Percentiles rank a stretch among this genome's conserved stretches.
phyloP scores from a whole-genome alignment of 1,140 invertebrate genomes.

The Drosophila nasuta region DNA sequence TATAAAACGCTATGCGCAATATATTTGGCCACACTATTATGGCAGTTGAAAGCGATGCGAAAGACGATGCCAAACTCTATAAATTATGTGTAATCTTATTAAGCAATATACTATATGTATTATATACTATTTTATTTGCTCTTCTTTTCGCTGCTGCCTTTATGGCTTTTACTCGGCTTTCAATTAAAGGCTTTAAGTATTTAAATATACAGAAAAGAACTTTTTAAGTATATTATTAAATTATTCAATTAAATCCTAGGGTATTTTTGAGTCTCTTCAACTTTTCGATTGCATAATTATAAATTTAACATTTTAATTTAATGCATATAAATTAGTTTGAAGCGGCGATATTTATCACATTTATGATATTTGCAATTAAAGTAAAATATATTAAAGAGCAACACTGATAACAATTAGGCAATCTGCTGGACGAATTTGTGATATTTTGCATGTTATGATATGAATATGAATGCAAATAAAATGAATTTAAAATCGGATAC shows the following conservation, averaged over 20 bases:
- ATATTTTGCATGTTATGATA: too few species aligned
- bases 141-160: not conserved
- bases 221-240: too few species aligned
- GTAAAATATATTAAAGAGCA: not conserved
- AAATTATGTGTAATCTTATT: slow-evolving; percentile 14
- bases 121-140: not conserved
- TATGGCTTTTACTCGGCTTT: not conserved
- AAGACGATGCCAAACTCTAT: not conserved
- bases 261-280: not conserved
- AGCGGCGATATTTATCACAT: not conserved
- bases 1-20: not conserved
- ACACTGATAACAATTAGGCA: not conserved
- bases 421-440: too few species aligned
- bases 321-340: slow-evolving; percentile 8
- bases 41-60: not conserved
- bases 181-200: not conserved
- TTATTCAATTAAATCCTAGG: not conserved
- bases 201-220: not conserved
- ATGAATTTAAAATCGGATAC: not conserved
- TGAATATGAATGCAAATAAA: not conserved
- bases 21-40: not conserved
- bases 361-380: not conserved
- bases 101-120: not conserved
- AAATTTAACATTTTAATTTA: not conserved
- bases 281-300: not conserved